A percentile compares a stretch with the other conserved stretches of the same genome.
Evolutionary conservation across 35 echinoderm and acorn worm species (phyloP).

Genomic region (Nesometra sesokonis): DNA sequence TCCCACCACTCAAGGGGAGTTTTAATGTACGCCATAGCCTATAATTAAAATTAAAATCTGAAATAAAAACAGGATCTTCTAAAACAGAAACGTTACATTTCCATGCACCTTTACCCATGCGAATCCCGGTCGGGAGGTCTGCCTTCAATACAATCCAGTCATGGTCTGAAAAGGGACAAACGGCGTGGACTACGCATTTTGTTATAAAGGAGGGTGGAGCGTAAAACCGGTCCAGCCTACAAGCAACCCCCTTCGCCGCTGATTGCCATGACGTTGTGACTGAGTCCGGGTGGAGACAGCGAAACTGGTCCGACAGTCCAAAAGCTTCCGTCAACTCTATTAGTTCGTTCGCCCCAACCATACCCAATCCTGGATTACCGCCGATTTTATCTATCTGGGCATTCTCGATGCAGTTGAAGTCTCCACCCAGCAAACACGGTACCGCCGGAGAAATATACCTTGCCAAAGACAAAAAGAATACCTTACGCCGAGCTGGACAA

Average conservation of each 20-base stretch:
- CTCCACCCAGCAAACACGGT: constrained; percentile 9
- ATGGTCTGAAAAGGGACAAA: constrained; percentile 17
- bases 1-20: constrained; percentile 25
- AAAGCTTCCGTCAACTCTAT: background rate
- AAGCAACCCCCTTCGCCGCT: background rate
- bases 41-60: background rate
- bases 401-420: constrained; percentile 23
- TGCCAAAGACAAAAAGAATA: background rate
- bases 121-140: background rate
- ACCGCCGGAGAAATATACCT: background rate
- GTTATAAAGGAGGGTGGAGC: background rate
- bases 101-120: background rate
- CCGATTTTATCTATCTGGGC: background rate
- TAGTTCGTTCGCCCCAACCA: background rate
- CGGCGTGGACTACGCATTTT: background rate
- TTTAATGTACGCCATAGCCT: background rate
- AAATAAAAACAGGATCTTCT: constrained; percentile 4
- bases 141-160: background rate
- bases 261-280: background rate
- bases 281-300: background rate
- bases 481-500: background rate
- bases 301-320: background rate
- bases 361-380: background rate
- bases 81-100: constrained; percentile 16
- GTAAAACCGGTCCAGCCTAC: constrained; percentile 26